Percentiles rank a stretch among this genome's conserved stretches.
Evolutionary conservation across 2,888 invertebrate species (phyloP).

Genomic region (Tenthredo livida): DNA sequence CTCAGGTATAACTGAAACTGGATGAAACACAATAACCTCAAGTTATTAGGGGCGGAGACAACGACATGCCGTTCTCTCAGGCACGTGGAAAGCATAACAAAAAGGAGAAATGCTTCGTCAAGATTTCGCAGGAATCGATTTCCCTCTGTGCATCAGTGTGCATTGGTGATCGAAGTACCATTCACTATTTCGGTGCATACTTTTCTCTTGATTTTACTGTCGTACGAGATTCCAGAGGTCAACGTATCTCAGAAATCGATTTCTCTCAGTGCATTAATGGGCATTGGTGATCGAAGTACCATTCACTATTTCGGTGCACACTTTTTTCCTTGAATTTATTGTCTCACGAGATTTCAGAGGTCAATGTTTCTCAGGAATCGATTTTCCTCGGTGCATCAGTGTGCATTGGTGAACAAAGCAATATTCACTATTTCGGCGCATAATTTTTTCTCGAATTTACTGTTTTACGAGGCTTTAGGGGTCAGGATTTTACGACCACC

Average conservation of each 20-base stretch:
- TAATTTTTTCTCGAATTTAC: neutral
- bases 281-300: neutral
- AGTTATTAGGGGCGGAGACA: conserved; percentile 15
- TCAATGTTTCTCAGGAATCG: too few relatives aligned
- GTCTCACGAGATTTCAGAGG: too few relatives aligned
- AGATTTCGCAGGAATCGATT: neutral
- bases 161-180: too few relatives aligned
- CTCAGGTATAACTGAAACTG: conserved; percentile 25
- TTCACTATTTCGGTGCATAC: neutral
- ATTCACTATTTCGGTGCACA: neutral
- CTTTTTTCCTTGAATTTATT: too few relatives aligned
- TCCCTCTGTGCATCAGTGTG: too few relatives aligned
- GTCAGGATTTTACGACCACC: neutral
- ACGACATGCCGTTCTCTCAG: neutral
- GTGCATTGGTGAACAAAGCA: too few relatives aligned
- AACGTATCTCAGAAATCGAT: too few relatives aligned
- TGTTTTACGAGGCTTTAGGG: neutral
- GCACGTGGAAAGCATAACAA: conserved; percentile 23
- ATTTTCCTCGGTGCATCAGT: too few relatives aligned
- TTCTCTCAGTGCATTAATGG: neutral
- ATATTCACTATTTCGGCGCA: neutral
- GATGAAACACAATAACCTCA: conserved; percentile 44
- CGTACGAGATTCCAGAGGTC: too few relatives aligned
- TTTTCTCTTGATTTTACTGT: neutral
- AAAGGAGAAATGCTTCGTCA: neutral